Evolutionary conservation across 2,888 invertebrate species (phyloP), one percentile per base, ranked within the genome.

Genomic region (Miltochrista miniata): DNA sequence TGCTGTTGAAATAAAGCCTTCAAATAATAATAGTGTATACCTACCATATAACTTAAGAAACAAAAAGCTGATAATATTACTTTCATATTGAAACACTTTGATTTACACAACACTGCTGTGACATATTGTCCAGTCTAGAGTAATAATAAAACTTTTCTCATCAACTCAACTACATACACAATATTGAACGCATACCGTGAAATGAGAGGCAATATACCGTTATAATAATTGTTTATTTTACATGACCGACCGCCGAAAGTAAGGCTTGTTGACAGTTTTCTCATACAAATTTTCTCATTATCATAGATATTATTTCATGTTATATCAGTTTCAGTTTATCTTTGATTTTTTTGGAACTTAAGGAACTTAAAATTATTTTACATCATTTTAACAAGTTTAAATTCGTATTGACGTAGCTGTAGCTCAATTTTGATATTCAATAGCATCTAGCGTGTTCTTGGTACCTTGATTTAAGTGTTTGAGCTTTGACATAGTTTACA

Each of bases 121-220:
- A 24, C 45, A 42, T 50, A 38, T 47, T 45, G 38, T 44, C 41
- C 40, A 45, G 18, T 14, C 34, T 18, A 34, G 30, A 36, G 51
- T 41, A 59, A 68, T 68, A 60, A 24, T 24, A 24, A 69, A 68
- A 67, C 14, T 59, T 64, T 59, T 37, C 40, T 57, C 55, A 69
- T 68, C 56, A 68, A 54, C 47, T 37, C 33, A 18, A 29, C 33
- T 34, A 44, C 12, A 35, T 50, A 24, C 48, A 40, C n/a, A 51
- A 56, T 64, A 68, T 61, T 59, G 61, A 59, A 65, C 54, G 54
- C 74, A 72, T 48, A 65, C 70, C 74, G 70, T 74, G 74, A 72
- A 74, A 74, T 74, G 39, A 51, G 49, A 42, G 34, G 11, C 38
- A 10, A 33, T 51, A 33, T 42, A 24, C 34, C 34, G 14, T 30